These are phyloP conservation scores for Pseudolycoriella hygida DNA, from an alignment of 2,888 invertebrate species.

Conservation along the genomic window DNA sequence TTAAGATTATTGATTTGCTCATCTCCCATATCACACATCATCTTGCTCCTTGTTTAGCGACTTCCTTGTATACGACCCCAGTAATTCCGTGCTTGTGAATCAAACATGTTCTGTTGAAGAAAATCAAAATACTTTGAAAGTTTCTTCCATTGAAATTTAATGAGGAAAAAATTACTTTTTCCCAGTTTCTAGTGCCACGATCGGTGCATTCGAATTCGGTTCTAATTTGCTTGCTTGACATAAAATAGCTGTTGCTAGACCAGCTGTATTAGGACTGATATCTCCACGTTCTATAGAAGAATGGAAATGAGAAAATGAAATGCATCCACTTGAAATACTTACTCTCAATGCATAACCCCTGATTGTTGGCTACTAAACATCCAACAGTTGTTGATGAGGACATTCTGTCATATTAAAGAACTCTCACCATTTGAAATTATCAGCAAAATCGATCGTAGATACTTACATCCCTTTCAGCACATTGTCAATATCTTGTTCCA, in stretches of 20 bases:
- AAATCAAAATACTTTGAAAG: neutral
- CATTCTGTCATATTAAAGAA: neutral
- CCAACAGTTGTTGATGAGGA: neutral
- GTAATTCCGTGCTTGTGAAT: neutral
- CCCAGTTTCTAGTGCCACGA: neutral
- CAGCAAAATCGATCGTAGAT: neutral
- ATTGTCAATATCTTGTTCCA: neutral
- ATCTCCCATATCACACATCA: no score
- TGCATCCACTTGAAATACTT: neutral
- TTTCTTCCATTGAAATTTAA: neutral
- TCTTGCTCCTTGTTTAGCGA: neutral
- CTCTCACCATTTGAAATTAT: no score
- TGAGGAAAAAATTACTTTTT: neutral
- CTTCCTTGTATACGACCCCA: neutral
- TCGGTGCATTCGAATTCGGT: neutral
- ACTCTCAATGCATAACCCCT: neutral
- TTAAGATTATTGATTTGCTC: no score
- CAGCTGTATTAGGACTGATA: neutral
- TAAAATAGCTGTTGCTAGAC: neutral
- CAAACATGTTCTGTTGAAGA: neutral
- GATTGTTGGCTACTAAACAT: neutral
- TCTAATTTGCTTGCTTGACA: neutral
- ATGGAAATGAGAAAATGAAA: neutral
- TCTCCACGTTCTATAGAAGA: neutral
- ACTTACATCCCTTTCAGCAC: neutral